Conservation (phyloP, 2,113 vertebrate genomes). For the Myotis davidii region DNA sequence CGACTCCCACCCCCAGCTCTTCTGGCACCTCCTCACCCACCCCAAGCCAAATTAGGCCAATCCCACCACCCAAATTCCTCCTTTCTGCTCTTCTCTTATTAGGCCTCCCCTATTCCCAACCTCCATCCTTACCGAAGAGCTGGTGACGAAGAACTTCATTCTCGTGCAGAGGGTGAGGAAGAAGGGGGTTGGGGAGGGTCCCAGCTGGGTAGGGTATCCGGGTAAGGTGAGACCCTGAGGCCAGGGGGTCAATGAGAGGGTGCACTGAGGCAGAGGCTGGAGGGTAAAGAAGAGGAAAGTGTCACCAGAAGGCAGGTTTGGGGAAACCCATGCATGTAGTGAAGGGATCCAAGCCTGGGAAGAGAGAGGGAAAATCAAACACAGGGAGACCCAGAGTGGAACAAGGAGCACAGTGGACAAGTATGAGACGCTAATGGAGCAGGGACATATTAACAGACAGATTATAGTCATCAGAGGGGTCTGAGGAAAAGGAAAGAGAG, state of each 20-base stretch:
- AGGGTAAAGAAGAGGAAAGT: slow-evolving; percentile 63
- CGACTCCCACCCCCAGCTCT: fast-evolving
- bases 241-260: slow-evolving; percentile 97
- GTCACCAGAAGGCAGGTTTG: slow-evolving; percentile 35
- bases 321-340: not conserved
- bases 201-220: slow-evolving; percentile 98
- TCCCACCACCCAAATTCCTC: fast-evolving
- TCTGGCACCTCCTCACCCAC: fast-evolving
- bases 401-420: not conserved
- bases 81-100: not conserved
- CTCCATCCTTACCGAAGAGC: slow-evolving; percentile 94
- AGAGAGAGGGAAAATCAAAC: not conserved
- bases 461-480: not conserved
- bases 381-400: not conserved
- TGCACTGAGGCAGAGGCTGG: slow-evolving; percentile 97
- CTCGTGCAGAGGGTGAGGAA: slow-evolving; percentile 98
- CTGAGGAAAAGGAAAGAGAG: not conserved
- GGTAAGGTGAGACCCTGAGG: slow-evolving; percentile 96
- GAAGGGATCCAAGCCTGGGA: not conserved
- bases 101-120: not conserved
- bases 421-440: not conserved
- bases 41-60: not conserved
- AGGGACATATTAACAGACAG: not conserved
- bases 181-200: slow-evolving; percentile 94
- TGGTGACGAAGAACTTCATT: slow-evolving; percentile 99